Evolutionary conservation across 2,888 invertebrate species (phyloP).

Genomic region (Dusona sp.): DNA sequence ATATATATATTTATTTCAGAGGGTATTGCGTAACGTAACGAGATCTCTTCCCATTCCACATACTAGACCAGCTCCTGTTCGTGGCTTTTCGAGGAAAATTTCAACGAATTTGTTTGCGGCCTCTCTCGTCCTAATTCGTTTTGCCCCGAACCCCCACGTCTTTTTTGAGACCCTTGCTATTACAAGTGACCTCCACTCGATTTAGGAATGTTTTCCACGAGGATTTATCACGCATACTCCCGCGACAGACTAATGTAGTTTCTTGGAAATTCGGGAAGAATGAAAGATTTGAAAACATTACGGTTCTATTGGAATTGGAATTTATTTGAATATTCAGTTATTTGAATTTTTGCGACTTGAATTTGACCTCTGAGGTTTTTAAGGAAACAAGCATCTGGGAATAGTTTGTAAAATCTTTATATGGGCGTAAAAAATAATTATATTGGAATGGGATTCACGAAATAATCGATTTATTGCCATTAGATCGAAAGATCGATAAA

Average conservation of each 20-base stretch:
- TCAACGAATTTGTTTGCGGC: slow-evolving; percentile 78
- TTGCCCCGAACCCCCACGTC: slow-evolving; percentile 32
- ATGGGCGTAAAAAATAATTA: neutral
- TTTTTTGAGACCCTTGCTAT: slow-evolving; percentile 22
- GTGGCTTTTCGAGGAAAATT: slow-evolving; percentile 73
- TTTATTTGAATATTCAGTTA: too few relatives aligned
- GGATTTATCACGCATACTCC: slow-evolving; percentile 20
- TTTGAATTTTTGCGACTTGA: too few relatives aligned
- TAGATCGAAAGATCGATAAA: slow-evolving; percentile 12
- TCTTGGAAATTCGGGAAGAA: neutral
- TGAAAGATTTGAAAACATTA: neutral
- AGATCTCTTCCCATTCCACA: slow-evolving; percentile 54
- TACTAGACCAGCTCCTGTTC: slow-evolving; percentile 28
- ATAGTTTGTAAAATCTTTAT: neutral
- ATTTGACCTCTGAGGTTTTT: too few relatives aligned
- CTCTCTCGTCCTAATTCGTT: slow-evolving; percentile 75
- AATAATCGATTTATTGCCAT: slow-evolving; percentile 31
- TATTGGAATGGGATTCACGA: neutral
- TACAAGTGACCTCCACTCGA: slow-evolving; percentile 54
- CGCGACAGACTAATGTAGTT: neutral
- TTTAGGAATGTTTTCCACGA: slow-evolving; percentile 43
- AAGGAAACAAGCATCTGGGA: neutral
- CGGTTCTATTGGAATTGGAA: neutral
- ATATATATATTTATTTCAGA: slow-evolving; percentile 24
- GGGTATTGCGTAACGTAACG: slow-evolving; percentile 64